Base-by-base conservation (phyloP, 2,888 invertebrate species). In the Adela reaumurella region DNA sequence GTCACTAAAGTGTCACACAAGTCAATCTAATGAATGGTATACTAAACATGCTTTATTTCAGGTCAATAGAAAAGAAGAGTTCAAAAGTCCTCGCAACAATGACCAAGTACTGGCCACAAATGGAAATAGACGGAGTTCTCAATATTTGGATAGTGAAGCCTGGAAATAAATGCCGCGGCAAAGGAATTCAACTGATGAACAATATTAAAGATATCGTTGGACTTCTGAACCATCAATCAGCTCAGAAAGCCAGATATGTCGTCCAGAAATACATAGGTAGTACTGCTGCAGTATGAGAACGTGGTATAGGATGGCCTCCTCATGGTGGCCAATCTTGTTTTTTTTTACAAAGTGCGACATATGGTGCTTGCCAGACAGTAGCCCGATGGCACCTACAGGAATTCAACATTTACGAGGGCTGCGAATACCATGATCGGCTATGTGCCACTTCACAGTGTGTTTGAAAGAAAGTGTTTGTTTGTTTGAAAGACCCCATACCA, bases 131-230 rank as follows among this genome's bases (percentile, higher is more conserved):
- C 65, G 97, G 96, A 0, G 83, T 86, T 51, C 82, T 86, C 51
- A 96, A 96, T 68, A 86, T 95, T 56, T 97, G 97, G 96, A 96
- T 97, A 54, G 85, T 96, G 51, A 97, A 97, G 65, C 96, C 96
- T 0, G 95, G 95, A 1, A 94, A 94, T 58, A 92, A 93, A 65
- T 95, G 95, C 57, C 83, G 96, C 10, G 96, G 97, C 0, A 83
- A 92, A 60, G 96, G 96, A 46, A 96, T 97, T 54, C 87, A 88
- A 45, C 81, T 95, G 46, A 88, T 92, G 81, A 91, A 92, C 65
- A 88, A 87, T 59, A 81, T 96, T 20, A 91, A 92, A 57, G 92
- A 94, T 59, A 94, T 97, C 49, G 68, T 92, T 55, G 84, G 84
- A 19, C 81, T 87, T 48, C 80, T 89, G n/a, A 88, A 88, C 62